Base-by-base conservation (phyloP, 2,797 vertebrate genomes). In the Premnoplex brunnescens region DNA sequence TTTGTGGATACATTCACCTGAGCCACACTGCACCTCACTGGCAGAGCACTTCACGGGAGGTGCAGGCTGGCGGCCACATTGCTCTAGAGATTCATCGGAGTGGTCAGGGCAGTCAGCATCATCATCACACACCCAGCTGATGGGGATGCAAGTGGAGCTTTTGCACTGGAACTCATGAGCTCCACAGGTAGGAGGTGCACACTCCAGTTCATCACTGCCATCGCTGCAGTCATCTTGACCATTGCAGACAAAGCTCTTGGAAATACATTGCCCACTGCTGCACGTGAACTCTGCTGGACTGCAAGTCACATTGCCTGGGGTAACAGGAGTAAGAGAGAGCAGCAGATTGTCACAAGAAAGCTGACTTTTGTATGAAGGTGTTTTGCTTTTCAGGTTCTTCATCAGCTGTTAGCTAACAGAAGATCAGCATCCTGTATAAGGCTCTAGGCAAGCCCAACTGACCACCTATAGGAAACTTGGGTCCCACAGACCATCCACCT, bases 151-250 rank as follows among this genome's bases (percentile, higher is more conserved):
- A 9, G 98, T 98, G 1, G 98, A 98, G 85, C 98, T 99, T 71
- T 98, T 99, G 73, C 99, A 99, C 93, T 98, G 99, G 97, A 99
- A 99, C 96, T 99, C 98, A 7, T 98, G 98, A 75, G 98, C 97
- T 3, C 98, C 97, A 8, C 99, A 99, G 55, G 99, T 99, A 0
- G 99, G 98, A 0, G 98, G 99, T 0, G 97, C 91, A 11, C 99
- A 99, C 73, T 97, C 98, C 36, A 98, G 84, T 95, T 99, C 99
- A 0, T 99, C 99, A 0, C 98, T 99, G 46, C 98, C 98, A 9
- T 99, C 99, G 0, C 98, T 99, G 27, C 99, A 99, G 97, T 99
- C 99, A 30, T 99, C 99, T 97, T 99, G 99, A 10, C 99, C 97
- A 17, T 99, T 99, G 88, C 99, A 99, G 80, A 99, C 98, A 59